These are phyloP conservation scores for Tuberolachnus salignus DNA, from an alignment of 2,888 invertebrate species.

Conservation along the genomic window DNA sequence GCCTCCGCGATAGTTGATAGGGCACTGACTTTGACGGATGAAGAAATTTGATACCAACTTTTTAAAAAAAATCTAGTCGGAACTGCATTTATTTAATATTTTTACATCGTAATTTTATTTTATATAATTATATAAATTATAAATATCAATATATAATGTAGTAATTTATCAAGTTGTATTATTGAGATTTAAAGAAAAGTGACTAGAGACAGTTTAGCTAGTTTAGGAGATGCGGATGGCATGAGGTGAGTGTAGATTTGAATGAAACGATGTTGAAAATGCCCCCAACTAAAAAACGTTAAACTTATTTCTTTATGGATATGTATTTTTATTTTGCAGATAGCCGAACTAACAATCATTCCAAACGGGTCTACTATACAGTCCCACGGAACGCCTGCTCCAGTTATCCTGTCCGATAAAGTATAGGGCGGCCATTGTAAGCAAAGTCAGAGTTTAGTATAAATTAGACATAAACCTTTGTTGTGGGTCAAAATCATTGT, in stretches of 20 bases:
- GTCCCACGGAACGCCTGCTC: slow-evolving; percentile 11
- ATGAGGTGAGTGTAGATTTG: background rate
- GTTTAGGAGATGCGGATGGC: background rate
- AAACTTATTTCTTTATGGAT: background rate
- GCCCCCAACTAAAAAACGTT: background rate
- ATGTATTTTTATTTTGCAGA: slow-evolving; percentile 25
- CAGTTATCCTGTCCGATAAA: background rate
- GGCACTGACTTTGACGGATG: background rate
- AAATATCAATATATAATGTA: no score
- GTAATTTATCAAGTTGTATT: background rate
- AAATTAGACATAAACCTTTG: no score
- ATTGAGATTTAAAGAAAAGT: background rate
- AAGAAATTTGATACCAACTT: no score
- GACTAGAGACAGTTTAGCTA: background rate
- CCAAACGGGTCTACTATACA: slow-evolving; percentile 46
- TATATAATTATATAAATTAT: no score
- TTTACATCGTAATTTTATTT: no score
- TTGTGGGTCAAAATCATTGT: no score
- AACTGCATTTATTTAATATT: no score
- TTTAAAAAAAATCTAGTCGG: no score
- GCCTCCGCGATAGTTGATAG: background rate
- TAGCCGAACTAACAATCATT: slow-evolving; percentile 40
- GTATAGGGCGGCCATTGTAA: no score
- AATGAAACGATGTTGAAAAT: no score
- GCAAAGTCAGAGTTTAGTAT: no score